Evolutionary conservation across 2,113 vertebrate genomes (phyloP).

Genomic region (Speoplatyrhinus poulsoni): DNA sequence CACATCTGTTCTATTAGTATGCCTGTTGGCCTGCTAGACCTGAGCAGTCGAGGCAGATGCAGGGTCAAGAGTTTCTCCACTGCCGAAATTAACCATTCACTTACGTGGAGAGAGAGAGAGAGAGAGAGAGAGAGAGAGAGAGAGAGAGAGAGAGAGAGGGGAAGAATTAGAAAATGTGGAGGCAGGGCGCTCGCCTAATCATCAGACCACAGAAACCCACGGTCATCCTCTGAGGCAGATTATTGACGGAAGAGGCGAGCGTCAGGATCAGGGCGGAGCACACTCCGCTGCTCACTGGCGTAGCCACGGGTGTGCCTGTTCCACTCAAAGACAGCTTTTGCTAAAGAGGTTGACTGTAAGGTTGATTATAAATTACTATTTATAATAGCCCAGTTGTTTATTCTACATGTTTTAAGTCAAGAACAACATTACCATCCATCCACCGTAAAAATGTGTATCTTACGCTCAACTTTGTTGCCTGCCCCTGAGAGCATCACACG

Average conservation of each 20-base stretch:
- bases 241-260: conserved; percentile 58
- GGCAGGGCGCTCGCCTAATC: conserved; percentile 26
- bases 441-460: too few relatives aligned
- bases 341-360: too few relatives aligned
- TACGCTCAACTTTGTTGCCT: too few relatives aligned
- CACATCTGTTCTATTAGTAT: conserved; percentile 40
- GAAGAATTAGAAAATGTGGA: not conserved
- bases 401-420: too few relatives aligned
- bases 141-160: not conserved
- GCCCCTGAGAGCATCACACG: conserved; percentile 44
- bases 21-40: conserved; percentile 19
- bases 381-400: too few relatives aligned
- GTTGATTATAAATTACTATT: too few relatives aligned
- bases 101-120: conserved; percentile 32
- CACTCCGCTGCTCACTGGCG: too few relatives aligned
- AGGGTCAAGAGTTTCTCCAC: conserved; percentile 53
- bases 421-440: too few relatives aligned
- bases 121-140: not conserved
- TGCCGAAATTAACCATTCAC: conserved; percentile 57
- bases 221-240: conserved; percentile 69
- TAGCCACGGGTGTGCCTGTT: not conserved
- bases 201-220: conserved; percentile 58
- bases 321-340: too few relatives aligned
- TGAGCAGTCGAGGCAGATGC: conserved; percentile 25
- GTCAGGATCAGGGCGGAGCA: too few relatives aligned